A percentile compares a stretch with the other conserved stretches of the same genome.
Conservation (phyloP, 1,140 invertebrate genomes). For the Pinna nobilis region DNA sequence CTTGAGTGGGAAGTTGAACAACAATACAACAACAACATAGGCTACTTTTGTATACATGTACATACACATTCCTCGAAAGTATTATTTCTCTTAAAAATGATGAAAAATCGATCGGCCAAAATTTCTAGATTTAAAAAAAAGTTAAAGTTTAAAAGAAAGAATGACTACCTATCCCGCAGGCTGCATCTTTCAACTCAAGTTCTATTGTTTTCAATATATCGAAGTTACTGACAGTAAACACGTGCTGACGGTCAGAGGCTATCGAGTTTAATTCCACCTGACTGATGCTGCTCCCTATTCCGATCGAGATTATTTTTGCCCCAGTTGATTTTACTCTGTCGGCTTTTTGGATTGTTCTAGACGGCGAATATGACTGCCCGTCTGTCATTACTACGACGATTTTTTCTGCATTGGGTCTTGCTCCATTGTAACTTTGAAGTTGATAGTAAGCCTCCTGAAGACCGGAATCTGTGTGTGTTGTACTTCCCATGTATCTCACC, state of each 20-base stretch:
- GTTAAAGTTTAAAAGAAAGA: neutral
- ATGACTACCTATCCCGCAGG: conserved; percentile 43
- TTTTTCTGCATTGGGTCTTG: conserved; percentile 38
- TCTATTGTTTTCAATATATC: conserved; percentile 44
- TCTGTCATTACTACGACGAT: conserved; percentile 52
- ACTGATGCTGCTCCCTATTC: conserved; percentile 43
- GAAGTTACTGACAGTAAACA: conserved; percentile 46
- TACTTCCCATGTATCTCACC: conserved; percentile 35
- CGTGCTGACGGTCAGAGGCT: conserved; percentile 40
- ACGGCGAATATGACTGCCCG: conserved; percentile 38
- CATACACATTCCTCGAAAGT: no score
- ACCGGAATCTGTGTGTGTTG: conserved; percentile 44
- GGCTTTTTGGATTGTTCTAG: conserved; percentile 41
- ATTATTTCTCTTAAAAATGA: no score
- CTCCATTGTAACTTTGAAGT: conserved; percentile 39
- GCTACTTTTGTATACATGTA: no score
- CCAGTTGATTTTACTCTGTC: conserved; percentile 23
- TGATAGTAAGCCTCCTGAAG: conserved; percentile 46
- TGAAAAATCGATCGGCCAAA: no score
- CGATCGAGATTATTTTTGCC: conserved; percentile 44
- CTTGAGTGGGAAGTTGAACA: no score
- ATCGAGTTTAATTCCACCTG: conserved; percentile 42
- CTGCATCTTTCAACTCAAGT: conserved; percentile 28
- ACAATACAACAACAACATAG: no score
- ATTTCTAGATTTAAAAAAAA: no score